Base-by-base conservation (phyloP, 2,888 invertebrate genomes). In the Ariolimax columbianus region DNA sequence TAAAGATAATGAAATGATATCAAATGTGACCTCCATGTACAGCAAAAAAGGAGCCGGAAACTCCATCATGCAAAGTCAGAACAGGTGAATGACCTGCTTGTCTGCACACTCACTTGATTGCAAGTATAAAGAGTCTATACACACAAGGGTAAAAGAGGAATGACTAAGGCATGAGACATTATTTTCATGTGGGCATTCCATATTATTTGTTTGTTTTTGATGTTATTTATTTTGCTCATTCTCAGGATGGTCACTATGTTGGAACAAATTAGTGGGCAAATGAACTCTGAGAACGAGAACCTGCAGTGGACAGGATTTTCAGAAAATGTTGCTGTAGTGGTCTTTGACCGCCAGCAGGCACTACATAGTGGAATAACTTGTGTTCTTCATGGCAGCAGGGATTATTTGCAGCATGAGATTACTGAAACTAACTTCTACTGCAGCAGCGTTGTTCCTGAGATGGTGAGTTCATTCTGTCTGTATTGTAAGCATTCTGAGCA, bases 231-330 rank as follows among this genome's bases (percentile, higher is more conserved):
- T 14, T 55, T 55, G 6, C 47, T 19, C 30, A 26, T 47, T n/a
- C 30, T 75, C 51, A 83, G 83, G 40, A 83, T 83, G 77, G 77
- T 83, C 9, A 68, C 9, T 51, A 70, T 83, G 83, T 77, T 83
- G 77, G 83, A 83, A 38, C 38, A 77, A 51, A 47, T 77, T 68
- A 68, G 77, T 77, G 36, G 55, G n/a, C 77, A 68, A 17, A 26
- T 83, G 51, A 77, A 70, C 11, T 14, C 36, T 26, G 43, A 72
- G 23, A 40, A 36, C 19, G 23, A 72, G 36, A 68, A 68, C 11
- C 33, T 36, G n/a, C 51, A 51, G n/a, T 83, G 83, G 83, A 17
- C 51, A 9, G 47, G 70, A 7, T 2, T 79, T 0, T 75, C 73
- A 6, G 43, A 72, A 36, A 72, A 79, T 40, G 79, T 84, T n/a